These are phyloP conservation scores for Lepidurus arcticus DNA, from an alignment of 1,140 invertebrate genomes.

Conservation along the genomic window DNA sequence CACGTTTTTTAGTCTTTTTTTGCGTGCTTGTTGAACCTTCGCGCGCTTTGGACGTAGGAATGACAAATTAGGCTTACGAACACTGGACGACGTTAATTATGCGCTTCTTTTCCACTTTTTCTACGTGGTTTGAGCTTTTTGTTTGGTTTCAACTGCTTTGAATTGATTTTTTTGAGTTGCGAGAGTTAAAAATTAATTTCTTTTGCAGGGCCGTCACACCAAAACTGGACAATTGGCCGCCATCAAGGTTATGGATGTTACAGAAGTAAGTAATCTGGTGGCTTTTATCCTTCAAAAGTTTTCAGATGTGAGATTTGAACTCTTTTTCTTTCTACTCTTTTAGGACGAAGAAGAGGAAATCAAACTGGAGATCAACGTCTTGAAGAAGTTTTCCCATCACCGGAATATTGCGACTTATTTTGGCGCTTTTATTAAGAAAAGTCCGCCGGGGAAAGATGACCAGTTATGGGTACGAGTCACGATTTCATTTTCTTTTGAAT, in stretches of 20 bases:
- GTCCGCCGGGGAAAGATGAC: conserved; percentile 96
- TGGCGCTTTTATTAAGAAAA: conserved; percentile 99
- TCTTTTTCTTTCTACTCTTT: conserved; percentile 26
- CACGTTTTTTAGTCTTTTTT: neutral
- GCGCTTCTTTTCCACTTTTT: neutral
- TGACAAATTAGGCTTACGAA: neutral
- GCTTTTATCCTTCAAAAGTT: conserved; percentile 33
- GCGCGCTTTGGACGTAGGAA: neutral
- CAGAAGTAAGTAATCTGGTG: conserved; percentile 59
- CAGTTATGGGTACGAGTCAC: conserved; percentile 75
- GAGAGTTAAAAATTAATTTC: conserved; percentile 33
- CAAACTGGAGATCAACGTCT: conserved; percentile 98
- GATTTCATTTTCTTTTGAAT: neutral
- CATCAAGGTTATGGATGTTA: conserved; percentile 99
- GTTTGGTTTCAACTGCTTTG: conserved; percentile 19
- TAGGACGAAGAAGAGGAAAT: conserved; percentile 99
- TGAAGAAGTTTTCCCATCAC: conserved; percentile 98
- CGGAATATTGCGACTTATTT: conserved; percentile 99
- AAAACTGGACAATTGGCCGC: conserved; percentile 98
- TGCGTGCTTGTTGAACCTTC: neutral
- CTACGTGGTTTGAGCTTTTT: neutral
- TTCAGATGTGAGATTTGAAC: too few species aligned
- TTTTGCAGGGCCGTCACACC: conserved; percentile 87
- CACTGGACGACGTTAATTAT: neutral
- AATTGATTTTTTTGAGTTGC: conserved; percentile 23